Evolutionary conservation across 2,797 vertebrate genomes (phyloP), one percentile per base, ranked within the genome.

Genomic region (Chloroceryle amazona): DNA sequence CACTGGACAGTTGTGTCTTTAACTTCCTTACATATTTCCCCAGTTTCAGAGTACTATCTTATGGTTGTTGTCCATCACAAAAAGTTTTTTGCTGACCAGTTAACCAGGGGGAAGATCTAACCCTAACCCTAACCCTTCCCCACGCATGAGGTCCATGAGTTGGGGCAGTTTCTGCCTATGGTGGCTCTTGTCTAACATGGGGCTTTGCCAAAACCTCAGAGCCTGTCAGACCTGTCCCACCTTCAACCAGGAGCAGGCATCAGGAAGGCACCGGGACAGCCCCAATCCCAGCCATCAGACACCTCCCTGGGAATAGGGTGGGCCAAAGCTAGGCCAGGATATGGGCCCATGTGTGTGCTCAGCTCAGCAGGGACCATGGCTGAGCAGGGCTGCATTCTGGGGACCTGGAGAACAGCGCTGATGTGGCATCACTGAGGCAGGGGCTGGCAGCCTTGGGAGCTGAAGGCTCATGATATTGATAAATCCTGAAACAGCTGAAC

Each of bases 341-440:
- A 2, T 15, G 22, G 26, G 44, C 7, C 12, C 31, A 9, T 2
- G 0, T 7, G 13, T 22, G 18, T 13, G 25, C 20, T 28, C 9
- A 46, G 12, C 11, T 54, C 26, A 42, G 13, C 5, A 2, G 20
- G 9, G 8, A 5, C 31, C 15, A 9, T 12, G 12, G 5, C 42
- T 3, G 0, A 18, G 37, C 37, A 58, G 39, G 10, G 16, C 29
- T 31, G 33, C 18, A 8, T 21, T 49, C 3, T 44, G 29, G 29
- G 8, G 16, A 81, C 25, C 21, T 35, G 41, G 14, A 78, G 19
- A 29, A 9, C 0, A 1, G 29, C 13, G 18, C 13, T 19, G 7
- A 25, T 70, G 33, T 1, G 1, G 13, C 7, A 2, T 6, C 0
- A 0, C n/a, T 31, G 13, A 26, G 8, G 4, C 12, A 57, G 35